Evolutionary conservation across 2,888 invertebrate genomes (phyloP).

Genomic region (Megamerina dolium): DNA sequence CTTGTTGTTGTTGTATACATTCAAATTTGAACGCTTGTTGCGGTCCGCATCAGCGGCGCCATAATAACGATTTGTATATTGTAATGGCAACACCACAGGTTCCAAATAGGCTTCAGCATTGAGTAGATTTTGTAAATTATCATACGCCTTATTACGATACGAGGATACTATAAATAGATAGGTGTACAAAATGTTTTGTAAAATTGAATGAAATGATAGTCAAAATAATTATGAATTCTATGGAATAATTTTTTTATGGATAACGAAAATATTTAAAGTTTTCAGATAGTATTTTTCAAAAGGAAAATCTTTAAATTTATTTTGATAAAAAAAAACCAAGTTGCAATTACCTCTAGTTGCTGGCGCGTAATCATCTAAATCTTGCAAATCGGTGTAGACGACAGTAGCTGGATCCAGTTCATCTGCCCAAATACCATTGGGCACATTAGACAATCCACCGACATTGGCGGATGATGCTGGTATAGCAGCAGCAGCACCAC

Average conservation of each 20-base stretch:
- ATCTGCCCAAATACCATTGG: conserved; percentile 42
- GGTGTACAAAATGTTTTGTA: no score
- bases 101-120: conserved; percentile 46
- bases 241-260: no score
- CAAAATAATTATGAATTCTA: no score
- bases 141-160: conserved; percentile 44
- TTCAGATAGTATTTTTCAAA: no score
- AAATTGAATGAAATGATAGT: no score
- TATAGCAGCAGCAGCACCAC: background rate
- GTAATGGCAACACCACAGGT: conserved; percentile 40
- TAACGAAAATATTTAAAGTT: no score
- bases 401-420: conserved; percentile 40
- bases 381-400: conserved; percentile 39
- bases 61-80: conserved; percentile 41
- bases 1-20: conserved; percentile 34
- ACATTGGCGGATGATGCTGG: conserved; percentile 1
- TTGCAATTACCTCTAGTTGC: conserved; percentile 30
- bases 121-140: conserved; percentile 45
- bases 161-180: conserved; percentile 21
- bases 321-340: background rate
- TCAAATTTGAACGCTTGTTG: conserved; percentile 44
- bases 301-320: no score
- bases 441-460: conserved; percentile 29
- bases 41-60: conserved; percentile 35
- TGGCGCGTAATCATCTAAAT: conserved; percentile 43